Evolutionary conservation across 2,888 invertebrate species (phyloP), one percentile per base, ranked within the genome.

Genomic region (Eulithis testata): DNA sequence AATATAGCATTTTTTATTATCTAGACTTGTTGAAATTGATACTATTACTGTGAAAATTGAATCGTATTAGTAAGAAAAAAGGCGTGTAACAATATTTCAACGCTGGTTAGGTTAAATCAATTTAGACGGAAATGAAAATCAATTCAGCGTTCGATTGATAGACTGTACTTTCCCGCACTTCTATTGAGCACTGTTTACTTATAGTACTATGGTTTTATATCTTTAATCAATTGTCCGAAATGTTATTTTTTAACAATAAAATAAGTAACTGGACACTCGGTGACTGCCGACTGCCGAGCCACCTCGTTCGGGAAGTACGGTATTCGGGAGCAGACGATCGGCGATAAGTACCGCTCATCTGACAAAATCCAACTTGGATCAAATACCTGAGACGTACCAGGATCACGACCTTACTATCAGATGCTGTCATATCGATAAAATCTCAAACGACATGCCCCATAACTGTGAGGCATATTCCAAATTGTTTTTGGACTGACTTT

Each of bases 81-180:
- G 76, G 73, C 82, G 75, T 79, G 79, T 85, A 86, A 86, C 84
- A 83, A 80, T 82, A 86, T 81, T 82, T 78, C 67, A 79, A 82
- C 73, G 82, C 83, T 80, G 74, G 77, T 83, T 81, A 83, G 79
- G 85, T 83, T 83, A 80, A 87, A 86, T 84, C 85, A 80, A 84
- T 86, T 85, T 82, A 76, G 88, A 89, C 86, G 85, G 82, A 82
- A 84, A 83, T 77, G 78, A 86, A 88, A 88, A 89, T 88, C 83
- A 84, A 90, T 90, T 88, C 84, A 82, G 83, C 83, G 87, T 90
- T 90, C 87, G 90, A 92, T 91, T 88, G 86, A 78, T 81, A 86
- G 85, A 84, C 76, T 81, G 80, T 83, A 84, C 82, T 85, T 90
- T 89, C 87, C 87, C 85, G 87, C 81, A 85, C 83, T 86, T 85